These are phyloP conservation scores for Megalonaias nervosa DNA, from an alignment of 1,140 invertebrate species.

Conservation along the genomic window DNA sequence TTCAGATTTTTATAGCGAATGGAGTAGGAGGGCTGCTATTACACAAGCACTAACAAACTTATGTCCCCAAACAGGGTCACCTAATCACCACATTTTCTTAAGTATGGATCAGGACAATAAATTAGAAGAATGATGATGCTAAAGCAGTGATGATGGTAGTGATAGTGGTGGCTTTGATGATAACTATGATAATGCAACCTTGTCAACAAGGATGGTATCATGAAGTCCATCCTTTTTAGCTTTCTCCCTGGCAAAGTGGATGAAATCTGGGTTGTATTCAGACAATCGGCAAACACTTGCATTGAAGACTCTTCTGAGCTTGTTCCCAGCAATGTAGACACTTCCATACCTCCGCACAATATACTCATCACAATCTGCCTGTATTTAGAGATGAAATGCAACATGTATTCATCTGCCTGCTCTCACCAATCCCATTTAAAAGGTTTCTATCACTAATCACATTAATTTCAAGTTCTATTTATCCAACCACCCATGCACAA, in stretches of 20 bases:
- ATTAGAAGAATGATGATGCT: not conserved
- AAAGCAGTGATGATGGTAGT: not conserved
- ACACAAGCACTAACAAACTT: too few species aligned
- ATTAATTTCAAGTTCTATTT: too few species aligned
- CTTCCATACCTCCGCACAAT: slow-evolving; percentile 45
- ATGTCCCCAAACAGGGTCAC: too few species aligned
- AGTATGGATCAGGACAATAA: not conserved
- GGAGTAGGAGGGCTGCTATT: too few species aligned
- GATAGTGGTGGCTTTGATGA: too few species aligned
- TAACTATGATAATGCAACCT: slow-evolving; percentile 26
- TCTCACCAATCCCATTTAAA: too few species aligned
- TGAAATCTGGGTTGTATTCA: slow-evolving; percentile 42
- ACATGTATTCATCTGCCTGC: too few species aligned
- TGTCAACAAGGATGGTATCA: slow-evolving; percentile 48
- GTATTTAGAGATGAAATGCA: too few species aligned
- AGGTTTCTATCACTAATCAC: too few species aligned
- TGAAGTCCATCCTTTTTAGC: slow-evolving; percentile 12
- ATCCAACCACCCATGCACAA: too few species aligned
- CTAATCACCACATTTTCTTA: too few species aligned
- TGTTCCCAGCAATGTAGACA: slow-evolving; percentile 27
- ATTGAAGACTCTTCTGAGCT: slow-evolving; percentile 36
- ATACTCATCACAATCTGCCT: slow-evolving; percentile 33
- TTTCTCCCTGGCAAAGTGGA: slow-evolving; percentile 24
- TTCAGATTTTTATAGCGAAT: too few species aligned
- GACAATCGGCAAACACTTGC: slow-evolving; percentile 23